phyloP scores from a whole-genome alignment of 2,888 invertebrate species.

The Euzetes globulus region DNA sequence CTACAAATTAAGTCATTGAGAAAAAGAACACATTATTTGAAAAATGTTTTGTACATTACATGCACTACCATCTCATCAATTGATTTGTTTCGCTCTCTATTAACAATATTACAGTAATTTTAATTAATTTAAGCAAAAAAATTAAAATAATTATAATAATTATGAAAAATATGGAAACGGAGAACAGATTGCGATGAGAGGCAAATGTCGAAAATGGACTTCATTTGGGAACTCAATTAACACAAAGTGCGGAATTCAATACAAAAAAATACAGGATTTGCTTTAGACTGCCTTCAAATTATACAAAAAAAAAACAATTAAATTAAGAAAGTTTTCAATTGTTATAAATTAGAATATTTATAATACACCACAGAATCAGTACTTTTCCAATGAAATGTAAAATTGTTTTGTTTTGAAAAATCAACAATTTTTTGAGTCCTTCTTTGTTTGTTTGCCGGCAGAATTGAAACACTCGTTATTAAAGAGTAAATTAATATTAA shows the following conservation, averaged over 20 bases:
- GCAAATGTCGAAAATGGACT: not conserved
- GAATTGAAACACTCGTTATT: constrained; percentile 13
- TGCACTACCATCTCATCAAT: not conserved
- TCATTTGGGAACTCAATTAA: not conserved
- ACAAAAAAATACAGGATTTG: not conserved
- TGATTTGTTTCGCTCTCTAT: not conserved
- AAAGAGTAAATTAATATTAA: not conserved
- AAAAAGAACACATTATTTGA: constrained; percentile 22
- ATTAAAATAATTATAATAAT: not conserved
- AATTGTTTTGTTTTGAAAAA: constrained; percentile 3
- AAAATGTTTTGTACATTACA: constrained; percentile 22
- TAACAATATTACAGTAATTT: constrained; percentile 16
- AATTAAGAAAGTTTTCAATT: constrained; percentile 12
- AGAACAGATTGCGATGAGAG: not conserved
- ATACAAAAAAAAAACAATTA: not conserved
- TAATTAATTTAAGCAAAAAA: constrained; percentile 16
- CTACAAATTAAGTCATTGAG: constrained; percentile 30
- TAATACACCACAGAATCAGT: constrained; percentile 26
- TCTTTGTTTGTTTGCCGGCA: not conserved
- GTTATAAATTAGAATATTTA: constrained; percentile 15
- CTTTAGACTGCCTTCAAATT: too few species aligned
- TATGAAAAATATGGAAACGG: not conserved
- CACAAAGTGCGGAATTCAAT: not conserved
- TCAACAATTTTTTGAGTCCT: constrained; percentile 13
- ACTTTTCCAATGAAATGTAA: constrained; percentile 4